phyloP scores from a whole-genome alignment of 1,140 invertebrate species.

The Drosophila takahashii region DNA sequence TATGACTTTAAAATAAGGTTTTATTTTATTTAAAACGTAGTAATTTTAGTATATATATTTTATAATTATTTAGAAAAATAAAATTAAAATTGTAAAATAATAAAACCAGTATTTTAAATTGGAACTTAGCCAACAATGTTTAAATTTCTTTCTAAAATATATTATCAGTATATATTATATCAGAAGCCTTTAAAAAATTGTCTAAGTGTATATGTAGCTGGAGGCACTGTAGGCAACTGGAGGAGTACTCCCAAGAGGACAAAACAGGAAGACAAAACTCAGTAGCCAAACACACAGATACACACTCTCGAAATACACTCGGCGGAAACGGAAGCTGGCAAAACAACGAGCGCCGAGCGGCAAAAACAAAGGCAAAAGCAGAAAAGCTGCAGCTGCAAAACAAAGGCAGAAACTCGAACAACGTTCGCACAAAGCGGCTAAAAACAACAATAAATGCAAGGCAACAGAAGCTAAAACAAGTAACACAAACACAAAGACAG shows the following conservation, averaged over 20 bases:
- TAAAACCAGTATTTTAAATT: too few relatives aligned
- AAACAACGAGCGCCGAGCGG: constrained; percentile 46
- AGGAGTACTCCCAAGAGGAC: constrained; percentile 48
- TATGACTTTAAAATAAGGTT: neutral
- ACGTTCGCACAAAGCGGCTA: constrained; percentile 35
- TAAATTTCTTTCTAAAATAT: too few relatives aligned
- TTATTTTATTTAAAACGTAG: too few relatives aligned
- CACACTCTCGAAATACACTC: constrained; percentile 10
- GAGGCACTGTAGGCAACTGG: constrained; percentile 41
- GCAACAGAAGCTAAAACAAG: constrained; percentile 32
- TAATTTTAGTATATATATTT: too few relatives aligned
- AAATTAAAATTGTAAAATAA: too few relatives aligned
- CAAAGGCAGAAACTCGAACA: constrained; percentile 52
- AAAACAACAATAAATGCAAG: constrained; percentile 42
- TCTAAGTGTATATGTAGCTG: constrained; percentile 5
- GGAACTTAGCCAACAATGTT: too few relatives aligned
- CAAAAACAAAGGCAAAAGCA: constrained; percentile 67
- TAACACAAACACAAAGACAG: neutral
- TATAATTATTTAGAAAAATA: too few relatives aligned
- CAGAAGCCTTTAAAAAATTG: too few relatives aligned
- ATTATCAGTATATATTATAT: too few relatives aligned
- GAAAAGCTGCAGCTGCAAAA: constrained; percentile 66
- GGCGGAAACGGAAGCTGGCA: constrained; percentile 73
- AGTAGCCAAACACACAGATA: constrained; percentile 29
- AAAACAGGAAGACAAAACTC: constrained; percentile 67